Evolutionary conservation across 2,888 invertebrate species (phyloP), one percentile per base, ranked within the genome.

Genomic region (Trachelus tabidus): DNA sequence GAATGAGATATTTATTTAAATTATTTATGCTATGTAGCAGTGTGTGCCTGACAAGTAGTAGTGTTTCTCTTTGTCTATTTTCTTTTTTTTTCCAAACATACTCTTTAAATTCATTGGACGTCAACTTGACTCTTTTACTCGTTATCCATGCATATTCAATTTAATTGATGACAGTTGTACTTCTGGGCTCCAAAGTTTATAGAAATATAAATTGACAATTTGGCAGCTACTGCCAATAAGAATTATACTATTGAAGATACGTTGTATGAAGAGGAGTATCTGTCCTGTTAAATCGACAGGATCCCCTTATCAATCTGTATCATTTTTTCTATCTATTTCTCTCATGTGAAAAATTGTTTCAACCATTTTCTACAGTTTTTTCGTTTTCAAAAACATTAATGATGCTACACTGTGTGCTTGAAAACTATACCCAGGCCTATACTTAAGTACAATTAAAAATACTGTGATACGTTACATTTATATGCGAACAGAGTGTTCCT

Each of bases 141-240:
- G 23, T 56, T 56, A 56, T 56, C 9, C 9, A 23, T 56, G 9
- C 9, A 6, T 56, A 56, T 6, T 56, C 56, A 56, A 56, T 56
- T 56, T 56, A 56, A 56, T 56, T 9, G 23, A 56, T 56, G 23
- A 23, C 23, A 56, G 23, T 56, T 56, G 9, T 23, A 56, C 9
- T 56, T 56, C 9, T 56, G n/a, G 78, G 84, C 87, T 89, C 85
- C 82, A 84, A 87, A 87, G 81, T 89, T 90, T 89, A 85, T 89
- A 89, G 86, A 79, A 81, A 86, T 87, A 87, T 89, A 89, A 89
- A 87, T 84, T 73, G 75, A 76, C 37, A 79, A 79, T 85, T 84
- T 83, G 83, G 86, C 81, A 83, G 85, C 86, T 81, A 79, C 78
- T 77, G 71, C 73, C 68, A 77, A 81, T 73, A 79, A 56, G 40